Evolutionary conservation across 1,140 invertebrate species (phyloP).

Genomic region (Doryteuthis pealeii): DNA sequence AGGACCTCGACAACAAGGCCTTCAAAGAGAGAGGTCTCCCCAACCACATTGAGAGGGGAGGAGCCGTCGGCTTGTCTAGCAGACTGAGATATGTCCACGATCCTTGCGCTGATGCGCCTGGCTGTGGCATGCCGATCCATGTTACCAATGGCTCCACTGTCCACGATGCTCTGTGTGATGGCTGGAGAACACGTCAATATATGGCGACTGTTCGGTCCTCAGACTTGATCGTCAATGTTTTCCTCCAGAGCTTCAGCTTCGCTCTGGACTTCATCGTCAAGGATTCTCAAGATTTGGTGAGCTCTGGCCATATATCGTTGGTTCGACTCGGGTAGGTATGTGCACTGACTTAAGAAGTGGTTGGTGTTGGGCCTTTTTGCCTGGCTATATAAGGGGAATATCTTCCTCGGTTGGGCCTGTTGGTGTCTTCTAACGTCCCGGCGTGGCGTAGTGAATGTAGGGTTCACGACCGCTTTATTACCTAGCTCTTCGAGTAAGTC

Average conservation of each 20-base stretch:
- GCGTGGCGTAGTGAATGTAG: too few relatives aligned
- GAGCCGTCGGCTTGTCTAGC: slow-evolving; percentile 28
- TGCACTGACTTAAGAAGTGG: too few relatives aligned
- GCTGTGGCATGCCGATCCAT: slow-evolving; percentile 23
- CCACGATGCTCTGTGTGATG: too few relatives aligned
- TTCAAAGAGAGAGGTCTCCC: slow-evolving; percentile 18
- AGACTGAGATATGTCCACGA: too few relatives aligned
- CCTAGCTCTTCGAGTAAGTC: too few relatives aligned
- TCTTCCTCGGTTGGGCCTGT: too few relatives aligned
- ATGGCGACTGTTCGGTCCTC: slow-evolving; percentile 24
- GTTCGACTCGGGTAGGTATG: slow-evolving; percentile 11
- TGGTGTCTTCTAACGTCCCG: too few relatives aligned
- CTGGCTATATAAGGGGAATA: too few relatives aligned
- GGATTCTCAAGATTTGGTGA: background rate
- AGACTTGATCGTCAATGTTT: too few relatives aligned
- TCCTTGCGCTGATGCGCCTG: slow-evolving; percentile 21
- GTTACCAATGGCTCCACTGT: slow-evolving; percentile 16
- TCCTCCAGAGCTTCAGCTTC: too few relatives aligned
- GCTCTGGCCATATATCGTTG: slow-evolving; percentile 12
- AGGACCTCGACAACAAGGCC: slow-evolving; percentile 26
- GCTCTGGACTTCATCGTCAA: slow-evolving; percentile 15
- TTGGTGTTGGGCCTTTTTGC: too few relatives aligned
- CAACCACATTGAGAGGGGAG: slow-evolving; percentile 23
- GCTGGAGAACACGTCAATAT: slow-evolving; percentile 16
- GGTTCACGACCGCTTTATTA: too few relatives aligned